A percentile compares a stretch with the other conserved stretches of the same genome.
These are phyloP conservation scores for Pteronura brasiliensis DNA, from an alignment of 2,113 vertebrate species.

Conservation along the genomic window DNA sequence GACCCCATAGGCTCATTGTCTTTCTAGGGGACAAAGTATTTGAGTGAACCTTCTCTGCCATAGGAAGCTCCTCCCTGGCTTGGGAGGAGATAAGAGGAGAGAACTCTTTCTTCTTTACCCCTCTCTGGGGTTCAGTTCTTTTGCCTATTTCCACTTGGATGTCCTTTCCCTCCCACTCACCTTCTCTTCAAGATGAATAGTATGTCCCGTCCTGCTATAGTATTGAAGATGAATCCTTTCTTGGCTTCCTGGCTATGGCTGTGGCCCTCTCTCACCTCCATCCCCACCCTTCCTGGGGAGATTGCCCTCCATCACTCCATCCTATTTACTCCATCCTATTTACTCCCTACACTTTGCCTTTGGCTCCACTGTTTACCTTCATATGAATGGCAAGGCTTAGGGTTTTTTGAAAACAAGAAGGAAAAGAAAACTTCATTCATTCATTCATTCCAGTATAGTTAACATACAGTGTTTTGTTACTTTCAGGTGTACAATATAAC, in stretches of 20 bases:
- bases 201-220: background rate
- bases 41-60: background rate
- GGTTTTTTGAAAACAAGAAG: background rate
- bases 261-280: fast-evolving
- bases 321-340: background rate
- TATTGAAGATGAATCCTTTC: background rate
- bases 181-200: too few relatives aligned
- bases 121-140: background rate
- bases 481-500: background rate
- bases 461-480: background rate
- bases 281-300: background rate
- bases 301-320: background rate
- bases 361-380: background rate
- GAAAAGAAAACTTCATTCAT: background rate
- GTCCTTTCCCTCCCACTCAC: background rate
- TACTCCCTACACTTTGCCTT: background rate
- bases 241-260: background rate
- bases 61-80: background rate
- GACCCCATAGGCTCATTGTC: background rate
- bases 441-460: background rate
- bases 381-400: background rate
- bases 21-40: background rate
- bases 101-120: background rate
- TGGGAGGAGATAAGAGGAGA: background rate
- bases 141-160: background rate